Conservation (phyloP, 1,140 invertebrate genomes). For the Schlechtendalia chinensis region DNA sequence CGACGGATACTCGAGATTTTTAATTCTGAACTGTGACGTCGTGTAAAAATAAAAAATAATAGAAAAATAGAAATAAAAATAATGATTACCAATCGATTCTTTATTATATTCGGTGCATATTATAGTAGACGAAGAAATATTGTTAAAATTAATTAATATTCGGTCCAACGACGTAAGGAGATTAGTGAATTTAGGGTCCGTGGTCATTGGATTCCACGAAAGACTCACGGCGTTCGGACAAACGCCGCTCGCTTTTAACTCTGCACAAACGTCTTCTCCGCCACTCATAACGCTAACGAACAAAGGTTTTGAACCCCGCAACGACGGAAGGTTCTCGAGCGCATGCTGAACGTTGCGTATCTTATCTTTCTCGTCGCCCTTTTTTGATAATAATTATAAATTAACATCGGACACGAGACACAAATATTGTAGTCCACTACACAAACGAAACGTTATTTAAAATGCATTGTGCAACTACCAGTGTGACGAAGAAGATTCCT, state of each 20-base stretch:
- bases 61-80: neutral
- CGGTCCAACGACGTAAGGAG: neutral
- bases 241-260: constrained; percentile 7
- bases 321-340: neutral
- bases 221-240: constrained; percentile 15
- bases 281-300: constrained; percentile 19
- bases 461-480: no score
- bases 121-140: neutral
- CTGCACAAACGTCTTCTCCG: neutral
- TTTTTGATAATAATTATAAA: neutral
- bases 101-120: neutral
- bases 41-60: no score
- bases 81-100: neutral
- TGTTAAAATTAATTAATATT: neutral
- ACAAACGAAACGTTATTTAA: no score
- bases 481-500: neutral
- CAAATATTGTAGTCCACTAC: no score
- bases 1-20: neutral
- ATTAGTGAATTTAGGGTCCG: neutral
- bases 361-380: constrained; percentile 3
- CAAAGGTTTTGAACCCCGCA: neutral
- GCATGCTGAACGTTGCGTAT: constrained; percentile 22
- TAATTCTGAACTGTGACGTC: neutral
- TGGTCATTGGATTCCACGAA: constrained; percentile 8
- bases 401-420: no score